Base-by-base conservation (phyloP, 1,140 invertebrate species). In the Notospermus geniculatus region DNA sequence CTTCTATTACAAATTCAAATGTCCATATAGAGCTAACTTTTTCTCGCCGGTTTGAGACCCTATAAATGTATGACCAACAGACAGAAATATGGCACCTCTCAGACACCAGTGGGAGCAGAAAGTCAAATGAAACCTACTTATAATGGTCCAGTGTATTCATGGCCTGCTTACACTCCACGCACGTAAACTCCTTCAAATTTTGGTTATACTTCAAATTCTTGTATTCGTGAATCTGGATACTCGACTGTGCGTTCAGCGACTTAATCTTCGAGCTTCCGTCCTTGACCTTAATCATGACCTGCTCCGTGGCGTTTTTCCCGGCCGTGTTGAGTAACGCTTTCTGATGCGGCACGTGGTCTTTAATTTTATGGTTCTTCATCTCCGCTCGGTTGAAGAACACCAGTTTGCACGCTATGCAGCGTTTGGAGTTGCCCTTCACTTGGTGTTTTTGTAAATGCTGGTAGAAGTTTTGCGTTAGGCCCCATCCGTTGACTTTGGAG, bases 401-500 rank as follows among this genome's bases (percentile, higher is more conserved):
- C 27, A 79, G 65, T 29, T 77, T 69, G 63, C 78, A 80, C 4
- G 68, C 29, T 0, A 54, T 55, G 62, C 78, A 80, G 57, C 79
- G 79, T 50, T 70, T 72, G 53, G 61, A 67, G 22, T 54, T 62
- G 1, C 69, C 64, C 57, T 78, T 78, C 2, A 68, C 65, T 65
- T 75, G 71, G 60, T 80, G 78, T 43, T 73, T 76, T 36, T 77
- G 63, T 25, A 80, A 62, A 65, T 80, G 78, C 28, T 76, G 74
- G 60, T 76, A 79, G 59, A 74, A 80, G 11, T 68, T 73, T 60
- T 76, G 71, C 0, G 78, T 80, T 56, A 75, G 69, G 1, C 78
- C 76, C 73, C 76, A 79, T n/a, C 78, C 78, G 60, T 74, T 69
- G 4, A 64, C 60, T 22, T 56, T 58, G 15, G 55, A 74, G 71